A percentile compares a stretch with the other conserved stretches of the same genome.
phyloP scores from a whole-genome alignment of 2,888 invertebrate species.

The Napeogenes inachia region DNA sequence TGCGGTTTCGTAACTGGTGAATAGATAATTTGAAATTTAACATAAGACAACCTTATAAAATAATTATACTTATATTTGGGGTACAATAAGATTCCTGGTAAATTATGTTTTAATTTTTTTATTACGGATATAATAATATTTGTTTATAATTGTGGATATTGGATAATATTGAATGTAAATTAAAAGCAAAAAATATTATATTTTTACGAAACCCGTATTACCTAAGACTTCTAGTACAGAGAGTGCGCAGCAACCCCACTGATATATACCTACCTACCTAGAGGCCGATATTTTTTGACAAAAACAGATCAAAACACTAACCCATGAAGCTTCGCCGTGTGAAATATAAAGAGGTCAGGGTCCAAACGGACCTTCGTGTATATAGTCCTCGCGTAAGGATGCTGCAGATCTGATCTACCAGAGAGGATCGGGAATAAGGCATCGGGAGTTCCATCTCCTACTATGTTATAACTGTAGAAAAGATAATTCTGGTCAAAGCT shows the following conservation, averaged over 20 bases:
- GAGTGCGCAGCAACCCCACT: too few relatives aligned
- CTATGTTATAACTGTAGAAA: conserved; percentile 78
- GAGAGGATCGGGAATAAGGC: conserved; percentile 90
- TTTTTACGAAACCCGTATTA: too few relatives aligned
- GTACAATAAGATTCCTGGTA: too few relatives aligned
- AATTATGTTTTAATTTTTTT: too few relatives aligned
- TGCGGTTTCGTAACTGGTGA: conserved; percentile 80
- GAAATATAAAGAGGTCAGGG: conserved; percentile 89
- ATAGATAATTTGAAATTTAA: not conserved
- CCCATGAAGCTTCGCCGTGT: conserved; percentile 81
- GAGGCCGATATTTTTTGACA: not conserved
- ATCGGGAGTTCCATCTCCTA: conserved; percentile 88
- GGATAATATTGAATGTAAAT: too few relatives aligned
- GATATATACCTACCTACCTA: conserved; percentile 1
- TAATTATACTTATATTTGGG: too few relatives aligned
- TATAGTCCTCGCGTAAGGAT: conserved; percentile 85
- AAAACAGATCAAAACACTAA: conserved; percentile 37
- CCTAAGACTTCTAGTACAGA: too few relatives aligned
- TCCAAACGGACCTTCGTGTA: conserved; percentile 80
- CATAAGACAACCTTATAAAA: too few relatives aligned
- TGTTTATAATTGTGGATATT: too few relatives aligned
- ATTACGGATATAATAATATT: too few relatives aligned
- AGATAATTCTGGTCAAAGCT: not conserved
- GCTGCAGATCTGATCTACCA: conserved; percentile 86
- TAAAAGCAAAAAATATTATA: too few relatives aligned